Conservation (phyloP, 1,140 invertebrate species). For the Solen grandis region DNA sequence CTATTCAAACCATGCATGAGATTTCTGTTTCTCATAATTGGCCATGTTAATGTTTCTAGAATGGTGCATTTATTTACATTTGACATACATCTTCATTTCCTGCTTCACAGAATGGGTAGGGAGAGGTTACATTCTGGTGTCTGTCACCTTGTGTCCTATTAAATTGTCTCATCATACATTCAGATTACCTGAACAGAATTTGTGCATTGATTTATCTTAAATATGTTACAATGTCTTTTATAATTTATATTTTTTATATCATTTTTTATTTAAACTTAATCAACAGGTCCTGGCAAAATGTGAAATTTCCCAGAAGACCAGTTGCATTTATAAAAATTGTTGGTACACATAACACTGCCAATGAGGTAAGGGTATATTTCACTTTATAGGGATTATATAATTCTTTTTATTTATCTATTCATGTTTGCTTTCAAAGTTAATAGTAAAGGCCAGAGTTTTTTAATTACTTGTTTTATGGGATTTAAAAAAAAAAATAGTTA, state of each 20-base stretch:
- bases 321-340: slow-evolving; percentile 97
- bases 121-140: not conserved
- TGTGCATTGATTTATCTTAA: not conserved
- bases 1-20: too few species aligned
- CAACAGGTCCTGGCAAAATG: slow-evolving; percentile 91
- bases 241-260: not conserved
- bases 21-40: too few species aligned
- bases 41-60: too few species aligned
- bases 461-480: not conserved
- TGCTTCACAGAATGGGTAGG: too few species aligned
- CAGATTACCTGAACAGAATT: not conserved
- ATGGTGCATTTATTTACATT: too few species aligned
- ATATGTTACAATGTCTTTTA: not conserved
- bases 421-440: not conserved
- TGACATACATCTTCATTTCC: too few species aligned
- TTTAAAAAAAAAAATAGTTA: not conserved
- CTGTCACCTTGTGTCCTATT: not conserved
- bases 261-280: not conserved
- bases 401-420: not conserved
- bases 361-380: slow-evolving; percentile 84
- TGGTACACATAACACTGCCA: slow-evolving; percentile 97
- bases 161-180: not conserved
- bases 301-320: slow-evolving; percentile 90
- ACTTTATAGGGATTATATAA: not conserved
- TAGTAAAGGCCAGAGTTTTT: not conserved